A percentile compares a stretch with the other conserved stretches of the same genome.
Conservation (phyloP, 2,888 invertebrate species). For the Urechis unicinctus region DNA sequence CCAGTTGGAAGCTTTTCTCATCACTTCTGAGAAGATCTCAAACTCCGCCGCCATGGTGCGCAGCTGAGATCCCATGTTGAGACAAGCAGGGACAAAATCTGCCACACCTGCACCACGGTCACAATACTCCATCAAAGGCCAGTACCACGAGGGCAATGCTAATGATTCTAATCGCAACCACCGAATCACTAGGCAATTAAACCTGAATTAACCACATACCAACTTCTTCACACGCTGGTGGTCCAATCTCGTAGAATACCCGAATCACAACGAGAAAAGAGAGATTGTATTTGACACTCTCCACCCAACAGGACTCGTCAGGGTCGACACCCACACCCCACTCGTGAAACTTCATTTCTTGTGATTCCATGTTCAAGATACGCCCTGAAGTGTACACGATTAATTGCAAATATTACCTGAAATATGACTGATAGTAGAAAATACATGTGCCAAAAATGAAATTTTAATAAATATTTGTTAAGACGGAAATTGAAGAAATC, state of each 20-base stretch:
- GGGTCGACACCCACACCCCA: conserved; percentile 32
- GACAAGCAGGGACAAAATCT: conserved; percentile 25
- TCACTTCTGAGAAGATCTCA: conserved; percentile 22
- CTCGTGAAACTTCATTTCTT: conserved; percentile 37
- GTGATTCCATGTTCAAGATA: conserved; percentile 39
- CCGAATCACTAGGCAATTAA: background rate
- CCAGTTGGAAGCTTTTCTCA: conserved; percentile 21
- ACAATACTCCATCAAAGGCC: background rate
- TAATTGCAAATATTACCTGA: too few species aligned
- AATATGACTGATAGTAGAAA: too few species aligned
- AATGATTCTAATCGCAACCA: background rate
- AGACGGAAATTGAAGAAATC: too few species aligned
- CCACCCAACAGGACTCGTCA: conserved; percentile 35
- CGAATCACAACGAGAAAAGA: conserved; percentile 36
- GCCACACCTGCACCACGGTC: conserved; percentile 22
- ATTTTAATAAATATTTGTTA: too few species aligned
- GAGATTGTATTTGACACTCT: conserved; percentile 28
- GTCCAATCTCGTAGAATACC: conserved; percentile 38
- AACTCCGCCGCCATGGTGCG: conserved; percentile 15
- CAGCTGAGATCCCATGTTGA: conserved; percentile 23
- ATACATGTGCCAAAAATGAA: too few species aligned
- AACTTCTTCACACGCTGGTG: conserved; percentile 30
- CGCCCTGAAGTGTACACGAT: too few species aligned
- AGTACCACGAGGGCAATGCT: background rate
- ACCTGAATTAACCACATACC: conserved; percentile 30